phyloP scores from a whole-genome alignment of 2,113 vertebrate species.

The Strix uralensis region DNA sequence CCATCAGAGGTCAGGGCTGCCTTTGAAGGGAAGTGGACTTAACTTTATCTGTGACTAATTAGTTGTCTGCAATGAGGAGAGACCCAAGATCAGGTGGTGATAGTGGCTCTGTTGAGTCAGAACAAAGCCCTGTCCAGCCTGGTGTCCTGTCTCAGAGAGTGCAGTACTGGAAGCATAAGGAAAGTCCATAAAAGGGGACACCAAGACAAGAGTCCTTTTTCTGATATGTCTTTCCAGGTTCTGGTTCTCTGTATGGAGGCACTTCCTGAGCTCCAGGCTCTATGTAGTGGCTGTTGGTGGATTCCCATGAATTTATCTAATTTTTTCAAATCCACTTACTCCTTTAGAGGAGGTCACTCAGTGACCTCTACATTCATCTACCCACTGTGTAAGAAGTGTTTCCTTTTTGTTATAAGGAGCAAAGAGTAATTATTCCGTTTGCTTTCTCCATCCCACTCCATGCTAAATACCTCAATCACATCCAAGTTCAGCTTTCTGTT shows the following conservation, averaged over 20 bases:
- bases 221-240: not conserved
- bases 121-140: not conserved
- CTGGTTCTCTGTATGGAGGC: not conserved
- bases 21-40: not conserved
- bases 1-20: constrained; percentile 48
- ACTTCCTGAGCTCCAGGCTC: not conserved
- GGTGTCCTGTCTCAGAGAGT: not conserved
- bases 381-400: not conserved
- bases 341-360: not conserved
- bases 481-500: not conserved
- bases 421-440: not conserved
- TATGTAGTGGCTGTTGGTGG: not conserved
- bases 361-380: not conserved
- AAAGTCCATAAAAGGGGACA: not conserved
- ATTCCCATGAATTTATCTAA: not conserved
- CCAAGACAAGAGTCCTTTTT: not conserved
- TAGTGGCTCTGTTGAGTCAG: not conserved
- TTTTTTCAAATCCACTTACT: not conserved
- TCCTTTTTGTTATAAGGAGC: not conserved
- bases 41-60: not conserved
- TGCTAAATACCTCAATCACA: not conserved
- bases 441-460: not conserved
- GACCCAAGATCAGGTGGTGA: not conserved
- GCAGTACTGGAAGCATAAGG: not conserved
- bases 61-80: not conserved